These are phyloP conservation scores for Notechis scutatus DNA, from an alignment of 2,113 vertebrate species.

Conservation along the genomic window DNA sequence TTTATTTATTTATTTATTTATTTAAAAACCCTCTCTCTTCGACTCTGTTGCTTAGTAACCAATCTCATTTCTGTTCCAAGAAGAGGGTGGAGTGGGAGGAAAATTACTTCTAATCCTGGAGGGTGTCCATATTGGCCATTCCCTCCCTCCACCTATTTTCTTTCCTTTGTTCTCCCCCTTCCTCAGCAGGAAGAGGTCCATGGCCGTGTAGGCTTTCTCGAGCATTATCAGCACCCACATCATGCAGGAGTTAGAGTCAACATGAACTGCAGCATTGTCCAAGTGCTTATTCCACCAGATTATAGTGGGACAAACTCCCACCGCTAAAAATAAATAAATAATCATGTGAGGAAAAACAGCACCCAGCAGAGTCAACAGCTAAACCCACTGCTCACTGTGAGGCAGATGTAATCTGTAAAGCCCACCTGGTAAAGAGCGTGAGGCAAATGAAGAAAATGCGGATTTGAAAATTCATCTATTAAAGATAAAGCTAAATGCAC, in stretches of 20 bases:
- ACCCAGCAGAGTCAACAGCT: not conserved
- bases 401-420: not conserved
- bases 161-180: not conserved
- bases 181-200: not conserved
- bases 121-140: constrained; percentile 6
- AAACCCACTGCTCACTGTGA: not conserved
- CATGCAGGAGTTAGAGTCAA: too few relatives aligned
- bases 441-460: not conserved
- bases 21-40: not conserved
- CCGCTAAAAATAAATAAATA: not conserved
- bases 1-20: not conserved
- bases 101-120: not conserved
- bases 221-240: not conserved
- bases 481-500: not conserved
- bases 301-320: not conserved
- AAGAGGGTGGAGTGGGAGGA: not conserved
- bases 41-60: constrained; percentile 24
- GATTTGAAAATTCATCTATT: not conserved
- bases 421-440: not conserved
- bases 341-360: not conserved
- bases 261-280: not conserved
- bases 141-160: not conserved
- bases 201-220: not conserved
- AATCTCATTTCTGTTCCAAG: constrained; percentile 4
- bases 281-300: not conserved